Evolutionary conservation across 2,797 vertebrate genomes (phyloP), one percentile per base, ranked within the genome.

Genomic region (Ptychobarbus kaznakovi): DNA sequence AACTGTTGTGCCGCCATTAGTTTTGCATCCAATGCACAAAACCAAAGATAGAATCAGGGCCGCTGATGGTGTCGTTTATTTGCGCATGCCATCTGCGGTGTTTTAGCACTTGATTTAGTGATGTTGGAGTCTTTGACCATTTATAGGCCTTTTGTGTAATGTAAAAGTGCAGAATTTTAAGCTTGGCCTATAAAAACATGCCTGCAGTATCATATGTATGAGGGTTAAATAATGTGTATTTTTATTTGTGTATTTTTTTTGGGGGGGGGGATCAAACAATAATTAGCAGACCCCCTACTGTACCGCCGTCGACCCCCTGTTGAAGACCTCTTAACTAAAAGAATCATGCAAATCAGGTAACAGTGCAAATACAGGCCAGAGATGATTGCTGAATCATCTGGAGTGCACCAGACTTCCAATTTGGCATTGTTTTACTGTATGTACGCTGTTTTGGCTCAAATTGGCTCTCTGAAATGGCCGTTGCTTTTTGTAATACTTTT

Each of bases 1-100:
- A 90, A 88, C 82, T 86, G 78, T 87, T 77, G 86, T 73, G 32
- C 82, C 35, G 66, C 85, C 80, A 77, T 85, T 80, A 40, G 61
- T 68, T 88, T 81, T 82, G 70, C n/a, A 58, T 70, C 28, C 46
- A 74, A 74, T 69, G 32, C 76, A 63, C 51, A 80, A 73, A 61
- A 61, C 16, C 56, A 42, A 42, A 42, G 40, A 42, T 42, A 10
- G 40, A 42, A 42, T 42, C 40, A 42, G 40, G 40, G 0, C 40
- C 40, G 8, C 40, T 42, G 40, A 42, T 42, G 40, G 40, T 3
- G 7, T 56, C 0, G 15, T 77, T 84, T 56, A 56, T 84, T 84
- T 77, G 73, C 46, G 1, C 16, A 42, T 16, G 6, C 58, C 46
- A 73, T 84, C 46, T 68, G 42, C 32, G 42, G 25, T 66, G 32